Base-by-base conservation (phyloP, 92 coral and sea anemone species). In the Porites lobata region DNA sequence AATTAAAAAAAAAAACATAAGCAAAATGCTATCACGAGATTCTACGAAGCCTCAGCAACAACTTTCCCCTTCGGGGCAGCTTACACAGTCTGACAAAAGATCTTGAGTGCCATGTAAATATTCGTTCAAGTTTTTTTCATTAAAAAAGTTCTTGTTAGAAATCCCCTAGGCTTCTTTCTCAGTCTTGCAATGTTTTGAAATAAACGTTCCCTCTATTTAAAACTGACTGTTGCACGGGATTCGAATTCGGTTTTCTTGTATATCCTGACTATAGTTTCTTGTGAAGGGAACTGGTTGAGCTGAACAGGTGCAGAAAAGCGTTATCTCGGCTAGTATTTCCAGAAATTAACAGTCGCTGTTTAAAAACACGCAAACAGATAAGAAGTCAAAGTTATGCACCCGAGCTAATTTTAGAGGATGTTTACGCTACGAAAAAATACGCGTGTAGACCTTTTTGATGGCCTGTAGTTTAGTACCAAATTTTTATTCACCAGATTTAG, bases 281-380 rank as follows among this genome's bases (percentile, higher is more conserved):
- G 72, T 7, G 47, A 17, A 18, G 56, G 63, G 38, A 32, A 18
- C 70, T 62, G 32, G 26, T 62, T 76, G 51, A 21, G 0, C 14
- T 6, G 13, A 12, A 50, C 19, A 75, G 63, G 63, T 62, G 66
- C 66, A 62, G n/a, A 20, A 3, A 62, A 15, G n/a, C 19, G 8
- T 62, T 26, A 1, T 12, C 15, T 56, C 29, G 21, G n/a, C 47
- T 57, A 57, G 57, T 82, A 82, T 59, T 62, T 11, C 12, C 47
- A 77, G 78, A 70, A 82, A 71, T 82, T 47, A 69, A 18, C 66
- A 38, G 17, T 68, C 53, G 22, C 19, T 52, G 50, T 51, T 11
- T 3, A 9, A 24, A 53, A 15, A 69, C 76, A 82, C 8, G 20
- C 52, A 75, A 18, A 10, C 14, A 52, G 15, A 56, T 14, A 56